A percentile compares a stretch with the other conserved stretches of the same genome.
phyloP scores from a whole-genome alignment of 1,140 invertebrate species.

The Megathymus violae region DNA sequence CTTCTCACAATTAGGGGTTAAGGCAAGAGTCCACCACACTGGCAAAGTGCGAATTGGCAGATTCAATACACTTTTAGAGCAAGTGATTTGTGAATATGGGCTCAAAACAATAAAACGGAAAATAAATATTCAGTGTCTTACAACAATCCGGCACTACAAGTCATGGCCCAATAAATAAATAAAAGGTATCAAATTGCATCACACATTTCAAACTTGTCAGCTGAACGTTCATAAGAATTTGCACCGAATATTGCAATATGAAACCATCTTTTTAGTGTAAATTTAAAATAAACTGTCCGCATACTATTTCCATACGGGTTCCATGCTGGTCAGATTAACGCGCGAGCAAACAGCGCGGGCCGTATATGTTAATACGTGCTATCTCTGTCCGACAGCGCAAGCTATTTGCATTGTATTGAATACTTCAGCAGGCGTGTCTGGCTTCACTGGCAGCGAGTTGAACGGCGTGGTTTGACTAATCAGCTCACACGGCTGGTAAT shows the following conservation, averaged over 20 bases:
- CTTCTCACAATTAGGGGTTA: too few relatives aligned
- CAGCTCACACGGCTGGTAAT: neutral
- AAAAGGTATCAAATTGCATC: too few relatives aligned
- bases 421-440: conserved; percentile 17
- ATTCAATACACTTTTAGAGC: too few relatives aligned
- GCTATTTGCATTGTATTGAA: conserved; percentile 53
- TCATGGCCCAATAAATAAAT: too few relatives aligned
- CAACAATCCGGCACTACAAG: too few relatives aligned
- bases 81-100: too few relatives aligned
- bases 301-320: conserved; percentile 36
- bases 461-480: neutral
- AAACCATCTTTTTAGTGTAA: conserved; percentile 15
- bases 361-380: conserved; percentile 52
- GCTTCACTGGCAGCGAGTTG: conserved; percentile 28
- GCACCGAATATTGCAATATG: neutral
- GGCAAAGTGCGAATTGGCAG: too few relatives aligned
- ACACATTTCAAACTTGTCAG: too few relatives aligned
- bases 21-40: too few relatives aligned
- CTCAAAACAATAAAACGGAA: too few relatives aligned
- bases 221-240: too few relatives aligned
- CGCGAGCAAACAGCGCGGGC: conserved; percentile 26
- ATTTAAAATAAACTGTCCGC: conserved; percentile 18
- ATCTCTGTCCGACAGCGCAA: conserved; percentile 44
- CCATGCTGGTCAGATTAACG: conserved; percentile 47
- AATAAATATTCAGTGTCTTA: too few relatives aligned